Evolutionary conservation across 2,797 vertebrate genomes (phyloP).

Genomic region (Pteronotus mesoamericanus): DNA sequence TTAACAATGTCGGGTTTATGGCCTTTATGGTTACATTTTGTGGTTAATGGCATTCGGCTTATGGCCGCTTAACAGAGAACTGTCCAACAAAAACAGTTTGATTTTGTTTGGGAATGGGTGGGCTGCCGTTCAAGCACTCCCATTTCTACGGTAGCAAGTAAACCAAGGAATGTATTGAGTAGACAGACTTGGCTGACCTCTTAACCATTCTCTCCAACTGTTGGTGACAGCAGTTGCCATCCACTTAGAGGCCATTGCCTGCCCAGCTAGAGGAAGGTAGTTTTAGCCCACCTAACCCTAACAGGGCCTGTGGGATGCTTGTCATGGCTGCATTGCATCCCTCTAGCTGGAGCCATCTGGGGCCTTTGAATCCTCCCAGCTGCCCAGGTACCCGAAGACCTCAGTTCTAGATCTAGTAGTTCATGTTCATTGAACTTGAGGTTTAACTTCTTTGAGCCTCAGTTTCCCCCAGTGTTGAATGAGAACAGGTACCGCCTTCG

Average conservation of each 20-base stretch:
- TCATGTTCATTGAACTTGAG: background rate
- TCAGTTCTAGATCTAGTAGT: background rate
- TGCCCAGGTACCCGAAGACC: background rate
- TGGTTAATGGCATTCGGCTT: constrained; percentile 82
- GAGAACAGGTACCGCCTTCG: background rate
- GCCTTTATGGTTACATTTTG: constrained; percentile 85
- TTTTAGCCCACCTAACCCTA: background rate
- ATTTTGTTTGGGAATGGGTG: constrained; percentile 73
- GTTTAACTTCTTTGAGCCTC: background rate
- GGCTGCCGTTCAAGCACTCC: constrained; percentile 48
- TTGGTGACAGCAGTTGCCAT: background rate
- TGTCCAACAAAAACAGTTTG: constrained; percentile 73
- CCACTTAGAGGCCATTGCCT: background rate
- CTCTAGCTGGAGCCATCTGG: background rate
- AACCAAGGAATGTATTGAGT: background rate
- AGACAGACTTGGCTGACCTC: background rate
- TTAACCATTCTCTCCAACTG: background rate
- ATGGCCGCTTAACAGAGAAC: constrained; percentile 77
- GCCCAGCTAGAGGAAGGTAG: background rate
- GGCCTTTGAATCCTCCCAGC: background rate
- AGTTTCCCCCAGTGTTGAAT: background rate
- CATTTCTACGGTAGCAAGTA: background rate
- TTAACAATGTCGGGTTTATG: constrained; percentile 85
- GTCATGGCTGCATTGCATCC: background rate
- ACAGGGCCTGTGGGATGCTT: background rate